Evolutionary conservation across 2,113 vertebrate genomes (phyloP), one percentile per base, ranked within the genome.

Genomic region (Forbesichthys papilliferus): DNA sequence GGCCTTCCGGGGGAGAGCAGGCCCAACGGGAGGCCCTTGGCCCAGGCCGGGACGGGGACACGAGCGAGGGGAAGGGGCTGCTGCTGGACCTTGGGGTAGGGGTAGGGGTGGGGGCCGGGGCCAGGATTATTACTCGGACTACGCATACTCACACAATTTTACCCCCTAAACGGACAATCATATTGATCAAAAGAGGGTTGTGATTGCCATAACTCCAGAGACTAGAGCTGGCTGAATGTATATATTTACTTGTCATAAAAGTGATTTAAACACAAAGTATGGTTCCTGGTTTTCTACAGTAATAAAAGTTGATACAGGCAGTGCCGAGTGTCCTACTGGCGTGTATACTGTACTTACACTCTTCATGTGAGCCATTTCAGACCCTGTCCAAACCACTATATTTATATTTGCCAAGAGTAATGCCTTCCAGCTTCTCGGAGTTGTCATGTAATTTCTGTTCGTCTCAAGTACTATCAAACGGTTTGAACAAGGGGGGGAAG

Each of bases 381-480:
- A 89, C 90, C 89, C 88, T 86, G 84, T 92, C 87, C 91, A 91
- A 87, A 93, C 92, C 92, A 93, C 91, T 92, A 92, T 93, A 93
- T 93, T 93, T 93, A 93, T 93, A 93, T 92, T 89, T 90, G 91
- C 89, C 92, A 92, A 88, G 86, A 92, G 86, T 80, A 80, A 81
- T 86, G 89, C 92, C 89, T 92, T 92, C 87, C 89, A 86, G 77
- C 75, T 86, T 87, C 82, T 87, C 48, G 64, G 86, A 83, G 86
- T 87, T 70, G 83, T 78, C 75, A 70, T 56, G 59, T 84, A 82
- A 42, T 78, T 90, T 89, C 80, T 88, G 81, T 88, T 91, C 67
- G 76, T 81, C 76, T 64, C 64, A 55, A 69, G 87, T 74, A 42
- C 36, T 91, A 86, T 82, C 71, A 87, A 90, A 83, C 59, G 77